Percentiles rank a stretch among this genome's conserved stretches.
phyloP scores from a whole-genome alignment of 2,113 vertebrate species.

The Monarcha castaneiventris region DNA sequence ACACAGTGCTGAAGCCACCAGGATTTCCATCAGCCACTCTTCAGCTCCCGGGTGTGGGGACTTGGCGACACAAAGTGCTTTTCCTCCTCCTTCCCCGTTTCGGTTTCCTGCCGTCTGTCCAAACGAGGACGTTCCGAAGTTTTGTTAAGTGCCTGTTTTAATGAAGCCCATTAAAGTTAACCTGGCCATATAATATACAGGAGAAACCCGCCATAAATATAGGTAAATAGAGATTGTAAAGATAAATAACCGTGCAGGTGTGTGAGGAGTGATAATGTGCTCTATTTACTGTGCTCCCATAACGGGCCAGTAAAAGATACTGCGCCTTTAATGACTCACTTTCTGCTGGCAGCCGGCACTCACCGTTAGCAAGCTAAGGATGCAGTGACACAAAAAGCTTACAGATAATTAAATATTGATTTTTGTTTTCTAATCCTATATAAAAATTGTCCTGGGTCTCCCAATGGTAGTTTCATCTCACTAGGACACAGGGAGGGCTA shows the following conservation, averaged over 20 bases:
- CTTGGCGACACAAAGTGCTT: not conserved
- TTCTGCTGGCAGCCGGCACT: constrained; percentile 75
- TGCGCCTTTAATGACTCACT: constrained; percentile 87
- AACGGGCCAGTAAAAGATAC: constrained; percentile 70
- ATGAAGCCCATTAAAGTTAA: constrained; percentile 73
- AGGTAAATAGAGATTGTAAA: constrained; percentile 80
- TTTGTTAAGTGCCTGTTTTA: constrained; percentile 68
- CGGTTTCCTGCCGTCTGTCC: constrained; percentile 16
- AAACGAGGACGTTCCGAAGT: constrained; percentile 53
- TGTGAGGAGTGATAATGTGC: constrained; percentile 73
- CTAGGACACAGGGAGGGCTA: constrained; percentile 77
- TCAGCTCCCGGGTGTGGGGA: accelerated
- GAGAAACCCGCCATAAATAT: constrained; percentile 75
- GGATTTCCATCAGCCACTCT: not conserved
- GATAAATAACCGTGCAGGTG: constrained; percentile 75
- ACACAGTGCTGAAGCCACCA: not conserved
- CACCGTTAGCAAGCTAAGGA: constrained; percentile 94
- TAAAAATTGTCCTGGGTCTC: constrained; percentile 99
- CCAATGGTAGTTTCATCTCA: constrained; percentile 95
- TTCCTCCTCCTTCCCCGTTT: not conserved
- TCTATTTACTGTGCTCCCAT: constrained; percentile 78
- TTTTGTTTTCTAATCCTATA: constrained; percentile 99
- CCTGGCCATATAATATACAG: constrained; percentile 65
- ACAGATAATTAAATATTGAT: constrained; percentile 99
- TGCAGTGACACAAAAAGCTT: constrained; percentile 99